These are phyloP conservation scores for Phaenicophaeus curvirostris DNA, from an alignment of 2,797 vertebrate species.

Conservation along the genomic window DNA sequence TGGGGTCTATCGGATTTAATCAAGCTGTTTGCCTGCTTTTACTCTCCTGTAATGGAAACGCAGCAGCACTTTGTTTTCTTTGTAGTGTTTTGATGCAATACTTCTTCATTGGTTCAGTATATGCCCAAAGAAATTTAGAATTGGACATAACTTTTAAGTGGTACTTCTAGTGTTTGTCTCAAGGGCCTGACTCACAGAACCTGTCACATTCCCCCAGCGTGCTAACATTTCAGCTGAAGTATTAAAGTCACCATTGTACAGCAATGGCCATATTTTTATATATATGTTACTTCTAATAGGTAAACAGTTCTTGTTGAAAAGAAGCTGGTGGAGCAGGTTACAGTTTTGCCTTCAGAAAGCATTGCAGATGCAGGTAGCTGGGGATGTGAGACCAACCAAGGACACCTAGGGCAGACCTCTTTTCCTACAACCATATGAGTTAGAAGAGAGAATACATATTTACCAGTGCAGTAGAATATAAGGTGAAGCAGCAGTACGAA, in stretches of 20 bases:
- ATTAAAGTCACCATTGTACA: not conserved
- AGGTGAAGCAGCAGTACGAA: not conserved
- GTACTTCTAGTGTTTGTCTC: conserved; percentile 29
- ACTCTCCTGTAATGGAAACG: conserved; percentile 13
- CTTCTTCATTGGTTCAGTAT: not conserved
- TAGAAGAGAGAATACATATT: not conserved
- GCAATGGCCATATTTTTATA: not conserved
- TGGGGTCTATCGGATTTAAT: conserved; percentile 35
- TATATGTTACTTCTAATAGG: not conserved
- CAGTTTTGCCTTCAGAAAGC: not conserved
- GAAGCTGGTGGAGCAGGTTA: not conserved
- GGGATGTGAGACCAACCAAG: not conserved
- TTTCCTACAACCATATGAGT: not conserved
- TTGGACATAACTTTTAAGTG: conserved; percentile 24
- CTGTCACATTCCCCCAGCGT: not conserved
- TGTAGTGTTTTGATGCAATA: not conserved
- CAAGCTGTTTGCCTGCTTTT: conserved; percentile 44
- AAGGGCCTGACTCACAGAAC: conserved; percentile 1
- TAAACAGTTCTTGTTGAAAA: not conserved
- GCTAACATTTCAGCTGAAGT: conserved; percentile 17
- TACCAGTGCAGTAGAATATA: not conserved
- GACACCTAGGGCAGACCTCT: not conserved
- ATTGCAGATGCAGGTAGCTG: not conserved
- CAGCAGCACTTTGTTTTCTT: not conserved
- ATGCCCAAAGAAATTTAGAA: conserved; percentile 39